Evolutionary conservation across 2,113 vertebrate species (phyloP), one percentile per base, ranked within the genome.

Genomic region (Heliornis fulica): DNA sequence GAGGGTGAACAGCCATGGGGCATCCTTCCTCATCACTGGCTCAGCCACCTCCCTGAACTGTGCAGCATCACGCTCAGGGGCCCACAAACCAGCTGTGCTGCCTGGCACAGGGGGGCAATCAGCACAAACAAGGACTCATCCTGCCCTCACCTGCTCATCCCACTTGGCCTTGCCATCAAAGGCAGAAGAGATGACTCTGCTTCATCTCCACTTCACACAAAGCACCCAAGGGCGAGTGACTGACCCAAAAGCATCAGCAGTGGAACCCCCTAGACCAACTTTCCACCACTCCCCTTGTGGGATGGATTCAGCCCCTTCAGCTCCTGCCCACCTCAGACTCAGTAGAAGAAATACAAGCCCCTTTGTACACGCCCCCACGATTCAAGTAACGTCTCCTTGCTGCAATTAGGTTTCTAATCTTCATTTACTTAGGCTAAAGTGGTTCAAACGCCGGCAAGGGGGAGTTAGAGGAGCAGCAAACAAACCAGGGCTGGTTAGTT

Each of bases 21-120:
- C 70, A n/a, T 40, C 40, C 18, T 64, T 41, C 61, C 54, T 53
- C 43, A 23, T 48, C 64, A 28, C 14, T 1, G 14, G 69, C 83
- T 51, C 78, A 51, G 36, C 40, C 43, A 38, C 32, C 51, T 7
- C 3, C 2, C 21, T 23, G 56, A 85, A 64, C 48, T 69, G 69
- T 31, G 9, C 5, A 7, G 54, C 74, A 26, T 60, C 34, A 6
- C 3, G 3, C 50, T 36, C 43, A 25, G 15, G 77, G 36, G 9
- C n/a, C 9, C 45, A 32, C 29, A 7, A 15, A 5, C 1, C 0
- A 0, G 32, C 23, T 2, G 0, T n/a, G 34, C 78, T 63, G 45
- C 54, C 50, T 2, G 5, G 28, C 7, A 28, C 18, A 16, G 17
- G 28, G 70, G 70, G 34, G 14, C 12, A 29, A 4, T 26, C 8